These are phyloP conservation scores for Biston betularia DNA, from an alignment of 2,888 invertebrate species.

Conservation along the genomic window DNA sequence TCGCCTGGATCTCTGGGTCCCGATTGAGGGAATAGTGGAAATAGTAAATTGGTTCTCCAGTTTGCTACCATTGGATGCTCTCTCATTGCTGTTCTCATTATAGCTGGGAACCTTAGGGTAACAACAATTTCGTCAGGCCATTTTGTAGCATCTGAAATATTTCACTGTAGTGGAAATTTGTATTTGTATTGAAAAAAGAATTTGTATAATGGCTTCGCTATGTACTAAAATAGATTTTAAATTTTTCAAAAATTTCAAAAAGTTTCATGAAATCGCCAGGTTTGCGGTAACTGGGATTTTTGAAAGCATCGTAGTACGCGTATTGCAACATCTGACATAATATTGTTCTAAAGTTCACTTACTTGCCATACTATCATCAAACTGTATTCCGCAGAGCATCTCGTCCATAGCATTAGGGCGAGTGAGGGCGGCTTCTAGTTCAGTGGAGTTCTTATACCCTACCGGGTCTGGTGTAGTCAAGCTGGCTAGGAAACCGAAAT, in stretches of 20 bases:
- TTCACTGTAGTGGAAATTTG: not conserved
- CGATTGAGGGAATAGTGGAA: conserved; percentile 88
- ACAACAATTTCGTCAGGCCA: conserved; percentile 85
- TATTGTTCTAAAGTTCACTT: conserved; percentile 50
- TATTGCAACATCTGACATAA: not conserved
- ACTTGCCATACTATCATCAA: conserved; percentile 78
- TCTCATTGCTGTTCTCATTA: conserved; percentile 81
- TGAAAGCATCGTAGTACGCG: not conserved
- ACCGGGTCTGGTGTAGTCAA: conserved; percentile 65
- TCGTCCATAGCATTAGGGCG: conserved; percentile 77
- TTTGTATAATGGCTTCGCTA: not conserved
- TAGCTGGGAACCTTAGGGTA: conserved; percentile 88
- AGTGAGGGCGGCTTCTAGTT: conserved; percentile 71
- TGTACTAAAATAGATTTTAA: not conserved
- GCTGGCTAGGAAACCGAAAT: conserved; percentile 61
- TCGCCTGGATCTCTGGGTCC: conserved; percentile 88
- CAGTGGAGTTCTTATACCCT: conserved; percentile 70
- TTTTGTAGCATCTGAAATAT: conserved; percentile 64
- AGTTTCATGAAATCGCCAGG: not conserved
- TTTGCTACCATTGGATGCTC: conserved; percentile 76
- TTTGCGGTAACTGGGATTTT: not conserved
- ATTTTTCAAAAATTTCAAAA: too few species aligned
- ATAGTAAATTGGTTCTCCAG: conserved; percentile 92
- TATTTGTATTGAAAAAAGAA: too few species aligned
- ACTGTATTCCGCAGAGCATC: conserved; percentile 77